Evolutionary conservation across 1,140 invertebrate species (phyloP), one percentile per base, ranked within the genome.

Genomic region (Musca vetustissima): DNA sequence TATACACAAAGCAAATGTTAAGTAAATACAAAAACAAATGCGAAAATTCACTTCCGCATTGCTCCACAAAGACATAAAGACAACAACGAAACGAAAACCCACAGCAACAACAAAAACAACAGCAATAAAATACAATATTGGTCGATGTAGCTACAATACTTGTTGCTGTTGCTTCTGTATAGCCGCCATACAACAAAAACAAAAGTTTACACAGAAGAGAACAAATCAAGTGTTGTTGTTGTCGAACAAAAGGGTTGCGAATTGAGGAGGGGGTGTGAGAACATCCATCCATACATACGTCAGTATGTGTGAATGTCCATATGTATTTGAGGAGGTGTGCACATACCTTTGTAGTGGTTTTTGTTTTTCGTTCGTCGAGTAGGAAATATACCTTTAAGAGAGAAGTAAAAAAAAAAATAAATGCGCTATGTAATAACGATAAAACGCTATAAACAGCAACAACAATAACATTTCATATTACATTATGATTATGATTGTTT

Each of bases 31-130:
- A 21, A 43, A 61, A 59, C 28, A 61, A 61, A 61, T 32, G 57
- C 57, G 57, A 61, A 80, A 80, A 79, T 79, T 80, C 79, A 81
- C 79, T 81, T 81, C 79, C 79, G 79, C 79, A 81, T 81, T 81
- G 79, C 76, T 80, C 73, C 78, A 76, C 65, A 68, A 67, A 69
- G n/a, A 55, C 50, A 66, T 59, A 48, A 52, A 49, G 25, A 69
- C 67, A 50, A 49, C 22, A 59, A 53, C 65, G 50, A 55, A 21
- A 68, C 28, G 28, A 61, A 55, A 53, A 66, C 32, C 61, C 19
- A 52, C 28, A 69, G 2, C 22, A 6, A 48, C 53, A 49, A 50
- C 57, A 17, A 52, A 49, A 36, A 36, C 47, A 50, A 64, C 59
- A 48, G 28, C 61, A 57, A 67, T 50, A 19, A 47, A 28, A 52